These are phyloP conservation scores for Adelognathus sp. DNA, from an alignment of 2,888 invertebrate species.

Conservation along the genomic window DNA sequence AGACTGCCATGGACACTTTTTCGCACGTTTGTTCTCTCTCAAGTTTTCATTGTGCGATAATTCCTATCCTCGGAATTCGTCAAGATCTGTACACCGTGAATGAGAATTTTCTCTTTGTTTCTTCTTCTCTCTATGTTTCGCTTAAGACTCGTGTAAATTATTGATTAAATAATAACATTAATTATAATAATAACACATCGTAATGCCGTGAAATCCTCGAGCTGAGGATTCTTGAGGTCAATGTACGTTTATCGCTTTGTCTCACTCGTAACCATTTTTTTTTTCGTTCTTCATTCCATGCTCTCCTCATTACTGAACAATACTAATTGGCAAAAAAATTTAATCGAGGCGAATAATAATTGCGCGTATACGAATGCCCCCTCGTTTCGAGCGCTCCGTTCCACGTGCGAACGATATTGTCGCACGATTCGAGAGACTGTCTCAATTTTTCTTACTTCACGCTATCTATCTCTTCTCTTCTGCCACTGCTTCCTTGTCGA, in stretches of 20 bases:
- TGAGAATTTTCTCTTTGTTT: neutral
- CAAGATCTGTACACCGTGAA: constrained; percentile 5
- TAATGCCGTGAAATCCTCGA: constrained; percentile 2
- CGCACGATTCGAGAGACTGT: neutral
- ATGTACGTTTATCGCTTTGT: neutral
- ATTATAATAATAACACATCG: neutral
- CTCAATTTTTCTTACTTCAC: neutral
- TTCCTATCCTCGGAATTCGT: neutral
- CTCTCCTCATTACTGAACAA: constrained; percentile 3
- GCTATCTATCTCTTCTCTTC: neutral
- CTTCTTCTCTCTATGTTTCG: neutral
- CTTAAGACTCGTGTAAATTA: neutral
- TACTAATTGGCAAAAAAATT: constrained; percentile 6
- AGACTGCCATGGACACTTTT: neutral
- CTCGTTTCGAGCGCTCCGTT: constrained; percentile 40
- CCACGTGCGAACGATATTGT: constrained; percentile 15
- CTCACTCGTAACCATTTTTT: neutral
- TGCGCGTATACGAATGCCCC: constrained; percentile 14
- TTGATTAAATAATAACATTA: neutral
- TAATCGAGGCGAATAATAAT: constrained; percentile 4
- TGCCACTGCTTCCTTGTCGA: constrained; percentile 7
- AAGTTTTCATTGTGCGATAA: neutral
- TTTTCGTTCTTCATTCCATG: neutral
- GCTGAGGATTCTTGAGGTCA: neutral
- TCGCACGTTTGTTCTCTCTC: neutral